These are phyloP conservation scores for Azorinus chamasolen DNA, from an alignment of 2,888 invertebrate species.

Conservation along the genomic window DNA sequence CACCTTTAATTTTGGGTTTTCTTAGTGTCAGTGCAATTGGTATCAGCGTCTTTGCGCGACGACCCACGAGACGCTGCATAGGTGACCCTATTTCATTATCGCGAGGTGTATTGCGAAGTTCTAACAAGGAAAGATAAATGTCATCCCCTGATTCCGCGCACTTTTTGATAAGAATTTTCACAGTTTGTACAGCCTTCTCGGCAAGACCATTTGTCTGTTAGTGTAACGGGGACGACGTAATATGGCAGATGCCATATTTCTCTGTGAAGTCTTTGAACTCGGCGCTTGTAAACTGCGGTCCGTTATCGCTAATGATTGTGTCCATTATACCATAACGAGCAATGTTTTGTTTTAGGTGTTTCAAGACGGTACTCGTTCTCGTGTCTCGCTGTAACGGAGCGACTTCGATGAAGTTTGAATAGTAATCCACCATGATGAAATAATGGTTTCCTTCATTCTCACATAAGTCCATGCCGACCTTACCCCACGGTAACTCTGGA, in stretches of 20 bases:
- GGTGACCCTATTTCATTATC: conserved; percentile 44
- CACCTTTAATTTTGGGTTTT: conserved; percentile 16
- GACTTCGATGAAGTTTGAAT: conserved; percentile 34
- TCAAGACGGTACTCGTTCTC: conserved; percentile 6
- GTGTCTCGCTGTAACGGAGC: conserved; percentile 18
- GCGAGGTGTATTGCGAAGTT: conserved; percentile 23
- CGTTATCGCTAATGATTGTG: conserved; percentile 55
- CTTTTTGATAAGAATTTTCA: conserved; percentile 42
- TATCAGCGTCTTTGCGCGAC: conserved; percentile 48
- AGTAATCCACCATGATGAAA: conserved; percentile 30
- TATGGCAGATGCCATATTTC: conserved; percentile 24
- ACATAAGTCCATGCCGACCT: conserved; percentile 32
- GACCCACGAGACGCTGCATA: conserved; percentile 50
- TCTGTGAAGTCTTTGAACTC: conserved; percentile 42
- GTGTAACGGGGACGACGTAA: conserved; percentile 54
- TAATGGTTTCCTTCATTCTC: conserved; percentile 27
- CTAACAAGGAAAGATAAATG: conserved; percentile 22
- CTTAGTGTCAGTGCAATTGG: conserved; percentile 29
- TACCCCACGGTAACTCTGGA: conserved; percentile 38
- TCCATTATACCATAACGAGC: conserved; percentile 61
- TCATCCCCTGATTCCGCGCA: conserved; percentile 26
- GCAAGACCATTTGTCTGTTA: conserved; percentile 64
- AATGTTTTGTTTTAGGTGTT: conserved; percentile 42
- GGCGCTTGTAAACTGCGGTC: conserved; percentile 51
- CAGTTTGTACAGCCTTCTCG: conserved; percentile 61